These are phyloP conservation scores for Bombus sylvicola DNA, from an alignment of 1,140 invertebrate genomes.

Conservation along the genomic window DNA sequence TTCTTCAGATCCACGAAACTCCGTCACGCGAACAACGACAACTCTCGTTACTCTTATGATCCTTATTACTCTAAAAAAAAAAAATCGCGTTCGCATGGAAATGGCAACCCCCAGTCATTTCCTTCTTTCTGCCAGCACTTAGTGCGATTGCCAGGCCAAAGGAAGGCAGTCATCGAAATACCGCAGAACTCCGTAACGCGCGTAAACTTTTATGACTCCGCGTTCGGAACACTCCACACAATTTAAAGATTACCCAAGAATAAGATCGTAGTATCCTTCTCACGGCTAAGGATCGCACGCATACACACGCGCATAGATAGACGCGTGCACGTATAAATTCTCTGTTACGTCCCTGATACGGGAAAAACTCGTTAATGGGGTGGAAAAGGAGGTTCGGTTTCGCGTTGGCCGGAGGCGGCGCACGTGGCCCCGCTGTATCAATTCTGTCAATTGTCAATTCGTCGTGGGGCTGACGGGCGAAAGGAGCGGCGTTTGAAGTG, in stretches of 20 bases:
- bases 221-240: conserved; percentile 22
- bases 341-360: too few species aligned
- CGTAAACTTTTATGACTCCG: conserved; percentile 42
- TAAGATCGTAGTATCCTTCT: neutral
- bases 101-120: neutral
- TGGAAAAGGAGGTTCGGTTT: conserved; percentile 37
- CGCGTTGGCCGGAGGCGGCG: conserved; percentile 41
- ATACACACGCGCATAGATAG: neutral
- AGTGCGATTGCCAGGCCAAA: conserved; percentile 28
- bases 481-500: conserved; percentile 77
- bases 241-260: conserved; percentile 47
- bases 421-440: conserved; percentile 77
- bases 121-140: conserved; percentile 11
- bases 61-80: neutral
- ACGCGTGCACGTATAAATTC: conserved; percentile 3
- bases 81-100: neutral
- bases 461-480: conserved; percentile 41
- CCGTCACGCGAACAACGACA: neutral
- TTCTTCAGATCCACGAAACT: neutral
- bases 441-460: conserved; percentile 83
- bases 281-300: neutral
- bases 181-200: conserved; percentile 6
- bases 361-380: conserved; percentile 32
- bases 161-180: conserved; percentile 10
- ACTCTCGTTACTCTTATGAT: too few species aligned